Base-by-base conservation (phyloP, 2,113 vertebrate species). In the Trinectes maculatus region DNA sequence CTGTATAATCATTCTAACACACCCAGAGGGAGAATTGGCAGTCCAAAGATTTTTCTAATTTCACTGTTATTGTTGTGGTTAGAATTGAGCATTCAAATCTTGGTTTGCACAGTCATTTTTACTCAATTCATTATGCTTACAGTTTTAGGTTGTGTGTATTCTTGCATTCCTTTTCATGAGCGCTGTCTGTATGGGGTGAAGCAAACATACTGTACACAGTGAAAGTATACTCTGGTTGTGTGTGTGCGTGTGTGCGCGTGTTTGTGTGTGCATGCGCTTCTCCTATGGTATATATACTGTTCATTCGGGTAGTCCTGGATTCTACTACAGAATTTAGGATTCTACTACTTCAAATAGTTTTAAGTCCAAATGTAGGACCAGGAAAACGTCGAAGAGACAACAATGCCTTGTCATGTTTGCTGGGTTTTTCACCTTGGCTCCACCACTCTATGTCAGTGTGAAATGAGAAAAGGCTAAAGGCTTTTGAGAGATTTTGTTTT, bases 221-320 rank as follows among this genome's bases (percentile, higher is more conserved):
- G 53, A 72, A 55, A 55, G 58, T 68, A 44, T 52, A 73, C 28
- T 87, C 68, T 77, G n/a, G 26, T 24, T 31, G 57, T 47, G 74
- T 63, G 43, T 55, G 40, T 80, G 83, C 79, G 69, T 74, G 80
- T 70, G 77, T 80, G 73, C 39, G 72, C 28, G 77, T 51, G 76
- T 37, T 46, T 56, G 42, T 67, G 40, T 28, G 37, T 46, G 49
- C 24, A 44, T 2, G 61, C 28, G 57, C 28, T 64, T 19, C 64
- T 93, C 92, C 88, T 91, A 94, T 93, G 91, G 91, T 93, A 94
- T 92, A 92, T 93, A 88, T 95, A 93, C 94, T 94, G 92, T 94
- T 93, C 92, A 69, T 74, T 69, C 95, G 95, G 47, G 94, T 95
- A 95, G 92, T 94, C 94, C 94, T 93, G 16, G 28, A 19, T 90